Percentiles rank a stretch among this genome's conserved stretches.
These are phyloP conservation scores for Apamea crenata DNA, from an alignment of 2,888 invertebrate genomes.

Conservation along the genomic window DNA sequence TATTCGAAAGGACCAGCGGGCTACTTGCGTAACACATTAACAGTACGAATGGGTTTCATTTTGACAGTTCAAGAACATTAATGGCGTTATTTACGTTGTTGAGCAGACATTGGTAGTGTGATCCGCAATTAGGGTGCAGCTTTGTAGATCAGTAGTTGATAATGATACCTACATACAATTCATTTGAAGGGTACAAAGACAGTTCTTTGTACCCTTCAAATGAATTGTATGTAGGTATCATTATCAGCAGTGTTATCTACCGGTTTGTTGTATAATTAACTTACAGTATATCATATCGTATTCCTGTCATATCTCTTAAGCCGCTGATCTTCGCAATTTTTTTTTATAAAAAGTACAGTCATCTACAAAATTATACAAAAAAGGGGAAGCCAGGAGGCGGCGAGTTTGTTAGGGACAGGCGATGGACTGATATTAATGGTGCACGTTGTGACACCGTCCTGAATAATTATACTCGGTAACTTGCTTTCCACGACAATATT, in stretches of 20 bases:
- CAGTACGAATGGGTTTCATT: too few species aligned
- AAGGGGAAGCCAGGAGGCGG: constrained; percentile 34
- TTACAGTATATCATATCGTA: neutral
- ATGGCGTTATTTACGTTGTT: too few species aligned
- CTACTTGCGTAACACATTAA: too few species aligned
- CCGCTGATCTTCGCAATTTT: constrained; percentile 4
- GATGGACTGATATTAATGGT: constrained; percentile 70
- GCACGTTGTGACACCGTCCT: constrained; percentile 67
- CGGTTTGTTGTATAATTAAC: neutral
- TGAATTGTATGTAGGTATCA: too few species aligned
- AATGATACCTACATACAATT: too few species aligned
- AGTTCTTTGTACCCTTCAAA: too few species aligned
- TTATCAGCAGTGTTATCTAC: neutral
- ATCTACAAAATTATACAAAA: constrained; percentile 49
- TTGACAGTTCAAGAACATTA: too few species aligned
- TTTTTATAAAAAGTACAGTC: constrained; percentile 26
- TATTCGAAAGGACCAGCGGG: too few species aligned
- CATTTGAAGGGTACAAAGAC: too few species aligned
- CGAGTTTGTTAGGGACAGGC: constrained; percentile 50
- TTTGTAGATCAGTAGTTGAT: too few species aligned
- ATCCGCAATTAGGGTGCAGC: too few species aligned
- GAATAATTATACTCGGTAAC: constrained; percentile 62
- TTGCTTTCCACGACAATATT: constrained; percentile 37
- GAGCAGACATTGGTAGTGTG: too few species aligned
- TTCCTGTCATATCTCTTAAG: neutral